Base-by-base conservation (phyloP, 2,888 invertebrate genomes). In the Dichetophora obliterata region DNA sequence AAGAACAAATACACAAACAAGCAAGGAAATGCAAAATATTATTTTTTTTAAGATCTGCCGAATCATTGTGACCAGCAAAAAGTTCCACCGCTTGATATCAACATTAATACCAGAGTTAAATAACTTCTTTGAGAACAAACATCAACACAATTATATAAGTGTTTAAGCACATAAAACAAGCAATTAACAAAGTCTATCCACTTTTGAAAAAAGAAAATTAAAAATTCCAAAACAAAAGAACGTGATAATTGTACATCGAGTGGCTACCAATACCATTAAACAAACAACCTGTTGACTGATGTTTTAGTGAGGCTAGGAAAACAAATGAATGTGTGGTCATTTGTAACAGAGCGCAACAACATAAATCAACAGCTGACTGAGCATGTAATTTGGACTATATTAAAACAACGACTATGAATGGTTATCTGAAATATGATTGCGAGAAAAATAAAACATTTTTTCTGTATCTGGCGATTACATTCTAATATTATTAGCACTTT, bases 21-120 rank as follows among this genome's bases (percentile, higher is more conserved):
- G 27, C n/a, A 71, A 54, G 2, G 43, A 43, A 14, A 43, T 6
- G 43, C 43, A 43, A 11, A 1, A 16, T n/a, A n/a, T n/a, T n/a
- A n/a, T 50, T 61, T 61, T 73, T 50, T 65, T 48, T 74, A 27
- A 24, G 77, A 75, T 50, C 74, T 77, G 79, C 65, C 73, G 70
- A 77, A 75, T 79, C 79, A 79, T 79, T 75, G 50, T 79, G 79
- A 79, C 57, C 48, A 63, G 65, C 16, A 74, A 78, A 69, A 50
- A 69, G n/a, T 43, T n/a, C 27, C 43, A 69, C 16, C 24, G n/a
- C 14, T 19, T 61, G 27, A 43, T 27, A 68, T 24, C 50, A 24
- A 22, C 16, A 59, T 27, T 27, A 59, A 27, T 59, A 59, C 59
- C 59, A 27, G 16, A 59, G 59, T 59, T 59, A 59, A 59, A 27